Evolutionary conservation across 2,113 vertebrate species (phyloP).

Genomic region (Mugil cephalus): DNA sequence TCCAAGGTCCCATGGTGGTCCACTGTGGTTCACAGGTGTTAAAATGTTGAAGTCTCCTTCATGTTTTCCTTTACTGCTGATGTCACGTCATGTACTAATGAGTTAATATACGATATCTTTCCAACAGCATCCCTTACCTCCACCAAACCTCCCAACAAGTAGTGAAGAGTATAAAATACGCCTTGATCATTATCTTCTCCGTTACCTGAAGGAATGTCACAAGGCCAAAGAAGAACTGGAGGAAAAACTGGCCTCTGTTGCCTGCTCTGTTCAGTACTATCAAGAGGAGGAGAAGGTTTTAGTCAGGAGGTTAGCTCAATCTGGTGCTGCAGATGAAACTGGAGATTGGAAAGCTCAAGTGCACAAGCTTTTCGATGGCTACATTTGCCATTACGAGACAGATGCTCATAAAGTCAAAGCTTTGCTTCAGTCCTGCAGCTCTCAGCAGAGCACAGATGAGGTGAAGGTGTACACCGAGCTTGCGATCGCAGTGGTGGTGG

Average conservation of each 20-base stretch:
- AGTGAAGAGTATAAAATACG: slow-evolving; percentile 27
- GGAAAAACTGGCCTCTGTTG: not conserved
- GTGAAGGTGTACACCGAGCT: slow-evolving; percentile 34
- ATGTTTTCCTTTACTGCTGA: too few species aligned
- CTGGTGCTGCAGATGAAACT: not conserved
- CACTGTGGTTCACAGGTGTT: too few species aligned
- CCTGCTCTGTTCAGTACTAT: slow-evolving; percentile 27
- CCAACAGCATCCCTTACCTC: not conserved
- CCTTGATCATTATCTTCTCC: slow-evolving; percentile 34
- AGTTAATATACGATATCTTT: not conserved
- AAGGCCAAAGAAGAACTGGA: slow-evolving; percentile 24
- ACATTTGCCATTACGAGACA: slow-evolving; percentile 30
- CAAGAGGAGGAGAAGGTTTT: slow-evolving; percentile 30
- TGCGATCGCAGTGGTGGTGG: slow-evolving; percentile 44
- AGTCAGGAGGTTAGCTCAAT: slow-evolving; percentile 1
- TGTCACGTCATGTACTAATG: not conserved
- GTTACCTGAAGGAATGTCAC: slow-evolving; percentile 47
- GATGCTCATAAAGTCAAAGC: slow-evolving; percentile 31
- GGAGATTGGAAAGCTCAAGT: slow-evolving; percentile 28
- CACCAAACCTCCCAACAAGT: not conserved
- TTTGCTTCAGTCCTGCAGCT: slow-evolving; percentile 33
- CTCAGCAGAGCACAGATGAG: not conserved
- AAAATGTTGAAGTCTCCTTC: too few species aligned
- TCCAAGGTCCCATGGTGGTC: too few species aligned
- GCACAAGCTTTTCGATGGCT: slow-evolving; percentile 16